Conservation (phyloP, 2,797 vertebrate genomes). For the Propithecus perrieri region DNA sequence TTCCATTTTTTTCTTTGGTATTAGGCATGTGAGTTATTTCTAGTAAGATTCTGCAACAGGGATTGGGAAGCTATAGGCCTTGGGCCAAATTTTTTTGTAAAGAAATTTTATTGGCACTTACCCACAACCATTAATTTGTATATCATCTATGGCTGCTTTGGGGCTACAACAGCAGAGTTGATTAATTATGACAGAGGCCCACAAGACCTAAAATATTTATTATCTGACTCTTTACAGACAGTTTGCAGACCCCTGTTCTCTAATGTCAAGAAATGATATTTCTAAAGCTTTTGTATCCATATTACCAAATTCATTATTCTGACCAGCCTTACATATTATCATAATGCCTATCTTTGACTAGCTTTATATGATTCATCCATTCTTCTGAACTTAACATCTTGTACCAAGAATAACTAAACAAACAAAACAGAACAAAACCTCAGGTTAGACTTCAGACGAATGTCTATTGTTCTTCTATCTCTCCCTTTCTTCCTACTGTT, state of each 20-base stretch:
- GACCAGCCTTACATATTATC: neutral
- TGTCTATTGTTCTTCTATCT: neutral
- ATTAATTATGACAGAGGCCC: neutral
- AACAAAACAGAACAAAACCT: neutral
- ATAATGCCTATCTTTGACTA: neutral
- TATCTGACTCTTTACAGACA: neutral
- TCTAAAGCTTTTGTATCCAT: neutral
- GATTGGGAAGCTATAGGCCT: neutral
- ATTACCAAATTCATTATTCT: neutral
- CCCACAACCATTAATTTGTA: neutral
- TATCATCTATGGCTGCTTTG: neutral
- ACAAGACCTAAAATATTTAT: neutral
- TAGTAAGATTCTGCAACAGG: neutral
- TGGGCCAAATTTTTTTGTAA: neutral
- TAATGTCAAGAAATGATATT: neutral
- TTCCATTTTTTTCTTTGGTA: neutral
- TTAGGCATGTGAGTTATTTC: neutral
- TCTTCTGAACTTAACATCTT: neutral
- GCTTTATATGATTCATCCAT: neutral
- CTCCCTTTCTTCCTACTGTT: neutral
- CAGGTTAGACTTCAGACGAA: neutral
- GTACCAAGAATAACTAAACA: neutral
- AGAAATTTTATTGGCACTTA: constrained; percentile 6
- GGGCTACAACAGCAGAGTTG: neutral
- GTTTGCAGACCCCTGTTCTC: neutral